Evolutionary conservation across 2,797 vertebrate genomes (phyloP).

Genomic region (Sebastes vulpes): DNA sequence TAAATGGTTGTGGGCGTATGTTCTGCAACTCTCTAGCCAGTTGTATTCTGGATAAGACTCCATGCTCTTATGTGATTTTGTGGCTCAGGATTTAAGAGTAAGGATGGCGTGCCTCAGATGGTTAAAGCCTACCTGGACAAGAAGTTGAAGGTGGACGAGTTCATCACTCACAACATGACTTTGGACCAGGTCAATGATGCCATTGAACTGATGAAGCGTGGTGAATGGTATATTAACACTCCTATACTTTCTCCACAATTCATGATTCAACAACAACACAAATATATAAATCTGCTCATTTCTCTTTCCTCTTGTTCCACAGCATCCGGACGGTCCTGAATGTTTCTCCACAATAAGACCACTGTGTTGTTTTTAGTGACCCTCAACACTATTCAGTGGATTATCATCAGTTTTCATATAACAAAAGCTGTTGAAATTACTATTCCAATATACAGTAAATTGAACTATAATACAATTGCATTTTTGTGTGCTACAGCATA

Average conservation of each 20-base stretch:
- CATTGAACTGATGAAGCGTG: conserved; percentile 88
- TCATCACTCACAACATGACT: conserved; percentile 90
- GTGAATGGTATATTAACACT: conserved; percentile 84
- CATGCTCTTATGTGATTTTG: background rate
- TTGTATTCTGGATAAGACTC: background rate
- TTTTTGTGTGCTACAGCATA: too few species aligned
- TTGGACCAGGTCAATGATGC: conserved; percentile 89
- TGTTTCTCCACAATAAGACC: too few species aligned
- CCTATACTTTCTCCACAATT: background rate
- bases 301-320: conserved; percentile 47
- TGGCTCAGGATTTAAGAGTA: conserved; percentile 86
- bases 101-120: conserved; percentile 86
- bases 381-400: too few species aligned
- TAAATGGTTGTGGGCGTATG: background rate
- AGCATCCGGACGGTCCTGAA: conserved; percentile 52
- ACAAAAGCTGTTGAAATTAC: background rate
- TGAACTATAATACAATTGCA: too few species aligned
- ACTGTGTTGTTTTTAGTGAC: too few species aligned
- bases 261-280: background rate
- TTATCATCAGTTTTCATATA: background rate
- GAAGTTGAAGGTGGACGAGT: conserved; percentile 90
- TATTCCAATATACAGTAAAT: too few species aligned
- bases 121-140: conserved; percentile 89
- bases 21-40: background rate
- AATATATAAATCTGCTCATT: background rate